Conservation (phyloP, 2,113 vertebrate genomes). For the Bungarus multicinctus region DNA sequence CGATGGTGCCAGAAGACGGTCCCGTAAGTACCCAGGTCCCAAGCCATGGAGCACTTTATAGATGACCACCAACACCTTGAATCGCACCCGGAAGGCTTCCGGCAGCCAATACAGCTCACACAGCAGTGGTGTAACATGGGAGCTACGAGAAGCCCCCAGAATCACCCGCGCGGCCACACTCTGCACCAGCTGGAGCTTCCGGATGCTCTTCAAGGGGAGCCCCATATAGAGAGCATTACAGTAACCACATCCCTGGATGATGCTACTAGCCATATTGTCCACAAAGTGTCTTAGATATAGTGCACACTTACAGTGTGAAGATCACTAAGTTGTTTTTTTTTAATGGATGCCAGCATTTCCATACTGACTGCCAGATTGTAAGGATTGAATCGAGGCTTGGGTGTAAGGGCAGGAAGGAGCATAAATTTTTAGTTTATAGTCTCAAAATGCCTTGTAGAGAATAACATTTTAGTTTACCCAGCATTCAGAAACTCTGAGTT, state of each 20-base stretch:
- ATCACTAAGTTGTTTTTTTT: slow-evolving; percentile 43
- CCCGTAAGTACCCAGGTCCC: too few species aligned
- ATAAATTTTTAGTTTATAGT: slow-evolving; percentile 48
- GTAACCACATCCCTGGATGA: not conserved
- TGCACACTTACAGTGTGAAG: slow-evolving; percentile 33
- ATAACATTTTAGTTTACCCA: slow-evolving; percentile 62
- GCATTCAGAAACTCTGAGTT: slow-evolving; percentile 53
- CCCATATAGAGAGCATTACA: too few species aligned
- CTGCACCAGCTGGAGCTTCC: too few species aligned
- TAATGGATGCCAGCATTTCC: slow-evolving; percentile 59
- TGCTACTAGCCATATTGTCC: not conserved
- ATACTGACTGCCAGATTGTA: slow-evolving; percentile 52
- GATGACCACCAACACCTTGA: too few species aligned
- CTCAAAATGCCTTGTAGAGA: slow-evolving; percentile 45
- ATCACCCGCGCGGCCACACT: too few species aligned
- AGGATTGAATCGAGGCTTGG: slow-evolving; percentile 15
- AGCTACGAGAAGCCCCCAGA: too few species aligned
- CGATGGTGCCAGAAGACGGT: too few species aligned
- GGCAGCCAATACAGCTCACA: too few species aligned
- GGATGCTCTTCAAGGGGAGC: too few species aligned
- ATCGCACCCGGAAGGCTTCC: too few species aligned
- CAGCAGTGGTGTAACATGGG: too few species aligned
- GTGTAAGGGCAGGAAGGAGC: not conserved
- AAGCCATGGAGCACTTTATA: too few species aligned
- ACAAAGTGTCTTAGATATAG: not conserved